Conservation (phyloP, 2,888 invertebrate species). For the Caenorhabditis afra region DNA sequence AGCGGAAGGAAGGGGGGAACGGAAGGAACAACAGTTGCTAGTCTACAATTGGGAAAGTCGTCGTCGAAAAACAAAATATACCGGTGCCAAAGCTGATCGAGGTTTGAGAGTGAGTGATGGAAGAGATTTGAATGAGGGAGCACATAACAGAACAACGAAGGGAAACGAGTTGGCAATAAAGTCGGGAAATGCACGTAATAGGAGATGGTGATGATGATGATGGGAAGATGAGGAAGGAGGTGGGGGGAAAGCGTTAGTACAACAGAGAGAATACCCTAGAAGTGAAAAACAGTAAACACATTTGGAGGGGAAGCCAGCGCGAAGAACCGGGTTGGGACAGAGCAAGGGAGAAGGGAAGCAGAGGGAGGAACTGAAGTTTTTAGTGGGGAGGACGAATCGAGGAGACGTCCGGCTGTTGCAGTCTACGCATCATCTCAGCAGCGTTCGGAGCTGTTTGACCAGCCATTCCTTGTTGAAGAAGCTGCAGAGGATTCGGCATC, state of each 20-base stretch:
- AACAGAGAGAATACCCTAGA: constrained; percentile 13
- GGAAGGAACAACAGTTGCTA: too few species aligned
- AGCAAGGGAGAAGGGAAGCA: constrained; percentile 1
- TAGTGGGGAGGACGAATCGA: background rate
- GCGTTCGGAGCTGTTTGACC: background rate
- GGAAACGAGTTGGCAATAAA: background rate
- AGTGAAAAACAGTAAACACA: constrained; percentile 1
- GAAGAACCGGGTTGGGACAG: constrained; percentile 23
- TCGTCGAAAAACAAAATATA: constrained; percentile 23
- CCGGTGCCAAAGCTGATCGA: constrained; percentile 53
- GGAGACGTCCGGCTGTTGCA: constrained; percentile 22
- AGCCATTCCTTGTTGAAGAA: constrained; percentile 27
- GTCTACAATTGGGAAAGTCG: constrained; percentile 1
- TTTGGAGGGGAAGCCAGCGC: background rate
- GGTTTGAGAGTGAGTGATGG: constrained; percentile 34
- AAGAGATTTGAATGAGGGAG: constrained; percentile 30
- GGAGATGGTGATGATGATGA: constrained; percentile 32
- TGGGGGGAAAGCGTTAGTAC: constrained; percentile 11
- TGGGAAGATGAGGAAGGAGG: constrained; percentile 1
- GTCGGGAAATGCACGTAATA: constrained; percentile 23
- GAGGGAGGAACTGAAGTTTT: background rate
- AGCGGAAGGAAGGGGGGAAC: too few species aligned
- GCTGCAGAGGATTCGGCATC: constrained; percentile 22
- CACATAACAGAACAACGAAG: constrained; percentile 16
- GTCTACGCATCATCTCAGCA: constrained; percentile 57